Percentiles rank a stretch among this genome's conserved stretches.
Evolutionary conservation across 2,888 invertebrate genomes (phyloP).

Genomic region (Oscheius sp.): DNA sequence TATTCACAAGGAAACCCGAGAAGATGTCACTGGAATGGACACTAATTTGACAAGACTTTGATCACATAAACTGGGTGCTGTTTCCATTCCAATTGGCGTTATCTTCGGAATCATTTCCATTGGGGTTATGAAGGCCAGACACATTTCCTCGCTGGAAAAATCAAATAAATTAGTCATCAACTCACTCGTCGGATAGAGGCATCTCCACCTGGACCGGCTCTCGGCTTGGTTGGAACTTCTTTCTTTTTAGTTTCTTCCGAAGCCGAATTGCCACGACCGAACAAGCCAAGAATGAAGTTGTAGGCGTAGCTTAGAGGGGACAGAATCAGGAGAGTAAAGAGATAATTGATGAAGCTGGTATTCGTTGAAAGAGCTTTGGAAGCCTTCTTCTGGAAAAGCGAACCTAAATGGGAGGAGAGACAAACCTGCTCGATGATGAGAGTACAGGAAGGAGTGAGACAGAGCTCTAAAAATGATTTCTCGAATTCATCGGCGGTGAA

Average conservation of each 20-base stretch:
- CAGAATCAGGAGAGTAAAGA: constrained; percentile 4
- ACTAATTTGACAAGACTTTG: neutral
- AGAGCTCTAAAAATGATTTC: constrained; percentile 42
- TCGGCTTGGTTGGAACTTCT: neutral
- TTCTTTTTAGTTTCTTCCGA: constrained; percentile 1
- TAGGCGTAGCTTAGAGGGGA: neutral
- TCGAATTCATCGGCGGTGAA: constrained; percentile 39
- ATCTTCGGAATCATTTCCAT: constrained; percentile 40
- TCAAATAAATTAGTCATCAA: neutral
- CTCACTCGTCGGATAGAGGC: constrained; percentile 23
- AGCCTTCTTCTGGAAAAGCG: neutral
- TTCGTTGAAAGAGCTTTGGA: no score
- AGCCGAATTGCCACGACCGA: neutral
- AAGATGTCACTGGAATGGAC: neutral
- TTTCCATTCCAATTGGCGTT: constrained; percentile 56
- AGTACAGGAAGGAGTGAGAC: constrained; percentile 47
- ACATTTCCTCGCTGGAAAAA: constrained; percentile 48
- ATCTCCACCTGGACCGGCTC: neutral
- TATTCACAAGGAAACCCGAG: neutral
- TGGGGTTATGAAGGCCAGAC: constrained; percentile 42
- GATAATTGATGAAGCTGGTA: neutral
- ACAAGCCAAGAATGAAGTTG: neutral
- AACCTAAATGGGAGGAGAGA: neutral
- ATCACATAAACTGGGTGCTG: constrained; percentile 51
- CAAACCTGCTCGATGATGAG: constrained; percentile 41